Base-by-base conservation (phyloP, 1,140 invertebrate species). In the Neodiprion pinetum region DNA sequence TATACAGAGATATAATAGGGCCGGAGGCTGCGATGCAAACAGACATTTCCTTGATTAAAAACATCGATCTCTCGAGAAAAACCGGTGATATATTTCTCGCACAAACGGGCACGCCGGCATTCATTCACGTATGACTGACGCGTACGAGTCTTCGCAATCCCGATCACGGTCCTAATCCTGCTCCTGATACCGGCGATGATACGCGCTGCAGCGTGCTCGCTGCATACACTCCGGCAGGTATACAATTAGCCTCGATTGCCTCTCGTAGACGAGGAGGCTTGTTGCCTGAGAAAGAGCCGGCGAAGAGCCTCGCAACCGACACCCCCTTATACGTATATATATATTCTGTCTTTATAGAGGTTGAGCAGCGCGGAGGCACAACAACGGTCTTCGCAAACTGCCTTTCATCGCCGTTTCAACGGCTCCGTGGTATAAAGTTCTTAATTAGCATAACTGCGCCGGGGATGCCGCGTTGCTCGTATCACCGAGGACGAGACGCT, bases 1-100 rank as follows among this genome's bases (percentile, higher is more conserved):
- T 67, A 75, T 69, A 75, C 9, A 70, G n/a, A 53, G 49, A 23
- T 28, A 40, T 7, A 61, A 28, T 77, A 74, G 76, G 61, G 61
- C 72, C 79, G 71, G 74, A 76, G 80, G 80, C 75, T 75, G 72
- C 79, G 76, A 80, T 76, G 74, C 77, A 77, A 75, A 77, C 78
- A 83, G 82, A 84, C 81, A 83, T 82, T 83, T 83, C 82, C 81
- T 75, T 84, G 82, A 84, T 84, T 84, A 84, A 84, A 84, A 84
- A 77, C 81, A 81, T 84, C 79, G 80, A 84, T 84, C 80, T 78
- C 77, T 67, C 70, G 72, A 76, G 80, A 81, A 14, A 61, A 78
- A 83, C 78, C 72, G 78, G 76, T 74, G 73, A 72, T 70, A 53
- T 77, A 72, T 79, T 73, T 40, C 28, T 5, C 75, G 67, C 70